Evolutionary conservation across 2,113 vertebrate species (phyloP).

Genomic region (Rhinogobius similis): DNA sequence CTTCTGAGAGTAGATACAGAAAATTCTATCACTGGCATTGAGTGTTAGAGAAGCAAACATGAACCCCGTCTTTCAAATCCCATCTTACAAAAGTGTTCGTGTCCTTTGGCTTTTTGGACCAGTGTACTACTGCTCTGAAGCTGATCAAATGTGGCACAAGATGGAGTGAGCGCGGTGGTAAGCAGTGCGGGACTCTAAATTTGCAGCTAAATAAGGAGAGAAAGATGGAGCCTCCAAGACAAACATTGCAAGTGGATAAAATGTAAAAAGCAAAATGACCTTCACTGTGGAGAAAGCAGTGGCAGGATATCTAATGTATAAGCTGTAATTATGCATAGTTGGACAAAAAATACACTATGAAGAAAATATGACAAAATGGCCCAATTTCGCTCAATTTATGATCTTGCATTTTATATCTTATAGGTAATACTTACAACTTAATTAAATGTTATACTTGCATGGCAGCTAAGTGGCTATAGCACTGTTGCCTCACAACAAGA

Average conservation of each 20-base stretch:
- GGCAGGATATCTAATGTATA: background rate
- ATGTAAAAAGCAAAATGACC: slow-evolving; percentile 26
- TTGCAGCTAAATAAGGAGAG: slow-evolving; percentile 13
- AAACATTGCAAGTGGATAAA: slow-evolving; percentile 33
- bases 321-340: background rate
- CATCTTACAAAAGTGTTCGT: slow-evolving; percentile 14
- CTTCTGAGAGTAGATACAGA: background rate
- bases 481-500: too few relatives aligned
- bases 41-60: slow-evolving; percentile 37
- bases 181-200: slow-evolving; percentile 16
- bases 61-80: slow-evolving; percentile 26
- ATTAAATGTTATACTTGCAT: too few relatives aligned
- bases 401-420: too few relatives aligned
- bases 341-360: background rate
- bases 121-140: slow-evolving; percentile 23
- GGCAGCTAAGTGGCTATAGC: too few relatives aligned
- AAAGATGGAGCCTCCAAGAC: slow-evolving; percentile 28
- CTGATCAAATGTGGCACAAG: slow-evolving; percentile 52
- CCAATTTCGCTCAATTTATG: background rate
- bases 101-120: slow-evolving; percentile 39
- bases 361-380: background rate
- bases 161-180: slow-evolving; percentile 28
- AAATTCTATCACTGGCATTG: background rate
- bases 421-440: too few relatives aligned
- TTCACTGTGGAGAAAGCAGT: background rate